Percentiles rank a stretch among this genome's conserved stretches.
Evolutionary conservation across 2,888 invertebrate genomes (phyloP).

Genomic region (Clanis bilineata): DNA sequence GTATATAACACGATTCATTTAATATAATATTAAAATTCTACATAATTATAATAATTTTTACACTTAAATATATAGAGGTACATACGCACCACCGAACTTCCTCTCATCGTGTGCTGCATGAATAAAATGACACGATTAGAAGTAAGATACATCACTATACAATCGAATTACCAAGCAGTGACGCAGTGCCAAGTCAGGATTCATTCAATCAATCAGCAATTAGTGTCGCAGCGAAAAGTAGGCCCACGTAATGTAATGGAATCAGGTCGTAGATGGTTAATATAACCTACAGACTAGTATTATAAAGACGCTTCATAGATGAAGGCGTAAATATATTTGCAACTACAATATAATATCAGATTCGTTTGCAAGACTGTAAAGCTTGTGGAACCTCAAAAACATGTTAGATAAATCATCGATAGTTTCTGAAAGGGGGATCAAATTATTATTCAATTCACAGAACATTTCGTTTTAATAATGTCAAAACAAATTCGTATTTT

Average conservation of each 20-base stretch:
- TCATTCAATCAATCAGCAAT: constrained; percentile 2
- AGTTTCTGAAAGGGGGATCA: too few relatives aligned
- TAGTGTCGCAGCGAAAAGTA: not conserved
- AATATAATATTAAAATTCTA: not conserved
- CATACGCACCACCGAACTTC: constrained; percentile 2
- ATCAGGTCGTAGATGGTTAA: not conserved
- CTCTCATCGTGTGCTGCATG: not conserved
- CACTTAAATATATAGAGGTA: too few relatives aligned
- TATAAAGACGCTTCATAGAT: not conserved
- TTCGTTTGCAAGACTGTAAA: too few relatives aligned
- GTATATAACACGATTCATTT: too few relatives aligned
- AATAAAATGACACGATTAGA: not conserved
- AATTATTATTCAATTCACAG: too few relatives aligned
- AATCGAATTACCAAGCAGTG: not conserved
- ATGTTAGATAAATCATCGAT: too few relatives aligned
- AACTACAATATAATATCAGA: too few relatives aligned
- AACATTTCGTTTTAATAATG: too few relatives aligned
- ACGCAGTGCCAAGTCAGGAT: not conserved
- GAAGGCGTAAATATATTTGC: too few relatives aligned
- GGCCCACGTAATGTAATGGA: not conserved
- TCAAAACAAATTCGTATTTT: too few relatives aligned
- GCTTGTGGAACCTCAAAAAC: too few relatives aligned
- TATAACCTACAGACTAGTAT: not conserved
- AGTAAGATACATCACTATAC: not conserved
- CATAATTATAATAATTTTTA: too few relatives aligned